These are phyloP conservation scores for Mamestra configurata DNA, from an alignment of 1,140 invertebrate genomes.

Conservation along the genomic window DNA sequence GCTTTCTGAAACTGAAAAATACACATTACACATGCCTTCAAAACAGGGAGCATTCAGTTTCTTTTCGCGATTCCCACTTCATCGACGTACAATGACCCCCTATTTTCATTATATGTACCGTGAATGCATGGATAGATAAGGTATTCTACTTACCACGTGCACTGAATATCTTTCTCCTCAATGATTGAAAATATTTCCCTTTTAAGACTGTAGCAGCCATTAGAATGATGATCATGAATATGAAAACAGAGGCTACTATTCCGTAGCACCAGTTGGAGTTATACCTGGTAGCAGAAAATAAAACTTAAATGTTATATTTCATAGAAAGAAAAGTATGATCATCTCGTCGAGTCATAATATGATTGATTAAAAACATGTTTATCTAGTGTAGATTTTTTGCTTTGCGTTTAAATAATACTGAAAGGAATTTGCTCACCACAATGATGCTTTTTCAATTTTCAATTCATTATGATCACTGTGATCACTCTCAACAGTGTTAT, in stretches of 20 bases:
- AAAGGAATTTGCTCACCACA: background rate
- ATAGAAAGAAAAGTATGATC: no score
- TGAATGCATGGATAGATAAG: no score
- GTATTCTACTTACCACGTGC: background rate
- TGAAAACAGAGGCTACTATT: background rate
- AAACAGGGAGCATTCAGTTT: no score
- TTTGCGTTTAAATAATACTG: no score
- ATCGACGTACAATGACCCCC: no score
- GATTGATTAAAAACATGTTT: no score
- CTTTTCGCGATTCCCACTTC: no score
- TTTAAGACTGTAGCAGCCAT: background rate
- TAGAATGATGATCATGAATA: background rate
- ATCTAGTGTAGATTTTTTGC: no score
- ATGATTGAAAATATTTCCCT: background rate
- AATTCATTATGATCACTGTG: background rate
- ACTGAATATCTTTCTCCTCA: background rate
- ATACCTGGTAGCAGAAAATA: background rate
- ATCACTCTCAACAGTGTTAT: background rate
- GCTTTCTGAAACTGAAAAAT: background rate
- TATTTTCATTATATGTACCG: no score
- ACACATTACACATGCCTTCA: background rate
- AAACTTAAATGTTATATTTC: background rate
- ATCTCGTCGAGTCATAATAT: no score
- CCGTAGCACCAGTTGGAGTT: conserved; percentile 17
- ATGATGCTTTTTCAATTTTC: background rate